phyloP scores from a whole-genome alignment of 2,797 vertebrate genomes.

The Pyrocephalus nanus region DNA sequence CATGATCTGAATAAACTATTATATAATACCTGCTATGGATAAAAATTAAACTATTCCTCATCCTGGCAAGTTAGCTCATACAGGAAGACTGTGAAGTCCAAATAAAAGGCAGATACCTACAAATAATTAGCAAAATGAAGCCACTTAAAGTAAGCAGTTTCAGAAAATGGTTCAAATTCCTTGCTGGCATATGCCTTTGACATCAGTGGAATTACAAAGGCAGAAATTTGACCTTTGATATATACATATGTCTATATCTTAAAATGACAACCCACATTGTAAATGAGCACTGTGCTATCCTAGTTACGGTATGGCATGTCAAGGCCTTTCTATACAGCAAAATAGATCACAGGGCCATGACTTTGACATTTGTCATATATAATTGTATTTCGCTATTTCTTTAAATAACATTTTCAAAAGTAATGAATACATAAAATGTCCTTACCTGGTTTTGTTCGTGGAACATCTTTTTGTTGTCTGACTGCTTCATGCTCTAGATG shows the following conservation, averaged over 20 bases:
- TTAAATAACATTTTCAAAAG: not conserved
- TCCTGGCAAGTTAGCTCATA: not conserved
- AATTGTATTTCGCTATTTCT: not conserved
- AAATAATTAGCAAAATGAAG: not conserved
- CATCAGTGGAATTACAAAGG: not conserved
- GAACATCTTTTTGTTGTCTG: constrained; percentile 49
- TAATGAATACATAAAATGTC: not conserved
- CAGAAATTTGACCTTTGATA: constrained; percentile 3
- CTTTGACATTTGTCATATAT: not conserved
- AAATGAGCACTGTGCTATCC: not conserved
- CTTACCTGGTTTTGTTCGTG: constrained; percentile 66
- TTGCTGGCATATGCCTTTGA: not conserved
- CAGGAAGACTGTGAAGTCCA: not conserved
- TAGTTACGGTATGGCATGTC: not conserved
- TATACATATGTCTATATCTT: not conserved
- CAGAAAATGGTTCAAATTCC: not conserved
- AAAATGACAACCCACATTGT: not conserved
- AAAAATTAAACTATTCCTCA: not conserved
- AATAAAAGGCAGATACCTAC: not conserved
- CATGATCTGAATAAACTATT: not conserved
- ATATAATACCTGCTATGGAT: not conserved
- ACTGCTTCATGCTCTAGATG: constrained; percentile 62
- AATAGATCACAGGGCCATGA: not conserved
- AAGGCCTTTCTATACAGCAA: not conserved
- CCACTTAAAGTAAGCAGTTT: not conserved